phyloP scores from a whole-genome alignment of 2,113 vertebrate species.

The Procapra przewalskii region DNA sequence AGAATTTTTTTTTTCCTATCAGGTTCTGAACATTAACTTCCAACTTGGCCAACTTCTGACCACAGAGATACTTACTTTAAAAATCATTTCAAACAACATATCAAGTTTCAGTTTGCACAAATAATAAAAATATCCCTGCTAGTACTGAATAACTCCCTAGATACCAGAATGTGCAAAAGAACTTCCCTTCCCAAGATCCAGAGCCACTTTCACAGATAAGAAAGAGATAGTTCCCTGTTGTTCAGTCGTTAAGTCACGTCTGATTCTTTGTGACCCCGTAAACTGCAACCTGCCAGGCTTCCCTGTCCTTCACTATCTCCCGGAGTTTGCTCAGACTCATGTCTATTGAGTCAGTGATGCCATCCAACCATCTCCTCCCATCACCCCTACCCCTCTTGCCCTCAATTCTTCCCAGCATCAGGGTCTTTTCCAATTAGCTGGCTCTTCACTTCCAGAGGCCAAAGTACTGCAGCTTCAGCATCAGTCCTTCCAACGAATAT shows the following conservation, averaged over 20 bases:
- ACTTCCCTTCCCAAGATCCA: neutral
- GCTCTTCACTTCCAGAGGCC: neutral
- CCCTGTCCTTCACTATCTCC: neutral
- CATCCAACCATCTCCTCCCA: neutral
- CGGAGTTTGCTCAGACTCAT: neutral
- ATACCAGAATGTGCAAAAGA: neutral
- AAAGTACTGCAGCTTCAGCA: neutral
- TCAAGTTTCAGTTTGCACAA: neutral
- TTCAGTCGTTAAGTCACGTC: rapidly evolving
- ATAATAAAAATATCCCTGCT: neutral
- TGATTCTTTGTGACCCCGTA: neutral
- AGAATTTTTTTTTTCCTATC: neutral
- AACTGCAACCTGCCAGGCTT: neutral
- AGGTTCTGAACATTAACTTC: neutral
- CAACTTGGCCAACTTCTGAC: neutral
- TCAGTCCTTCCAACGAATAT: neutral
- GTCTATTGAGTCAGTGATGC: neutral
- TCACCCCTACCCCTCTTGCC: neutral
- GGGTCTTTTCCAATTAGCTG: neutral
- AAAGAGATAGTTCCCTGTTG: neutral
- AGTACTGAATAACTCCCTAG: neutral
- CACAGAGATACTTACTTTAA: neutral
- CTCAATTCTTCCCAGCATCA: neutral
- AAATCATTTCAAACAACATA: neutral
- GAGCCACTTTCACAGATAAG: neutral